Percentiles rank a stretch among this genome's conserved stretches.
Conservation (phyloP, 2,113 vertebrate genomes). For the Cebus imitator region DNA sequence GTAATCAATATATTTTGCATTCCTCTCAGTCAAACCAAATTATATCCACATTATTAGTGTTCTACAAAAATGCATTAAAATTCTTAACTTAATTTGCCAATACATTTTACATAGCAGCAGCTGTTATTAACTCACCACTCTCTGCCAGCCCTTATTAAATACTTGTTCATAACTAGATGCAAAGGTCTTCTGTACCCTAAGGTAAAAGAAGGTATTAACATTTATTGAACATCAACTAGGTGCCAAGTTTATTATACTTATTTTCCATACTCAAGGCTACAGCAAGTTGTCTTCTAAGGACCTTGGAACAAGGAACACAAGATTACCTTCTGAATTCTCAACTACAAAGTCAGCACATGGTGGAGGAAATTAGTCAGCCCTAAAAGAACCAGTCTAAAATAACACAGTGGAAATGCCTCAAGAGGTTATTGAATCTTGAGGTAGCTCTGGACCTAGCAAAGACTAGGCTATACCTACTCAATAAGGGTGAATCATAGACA, state of each 20-base stretch:
- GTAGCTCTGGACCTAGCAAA: not conserved
- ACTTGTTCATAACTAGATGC: conserved; percentile 52
- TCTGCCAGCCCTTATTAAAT: conserved; percentile 61
- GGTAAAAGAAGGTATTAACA: conserved; percentile 26
- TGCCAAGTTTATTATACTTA: conserved; percentile 58
- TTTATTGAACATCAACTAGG: conserved; percentile 45
- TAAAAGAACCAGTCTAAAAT: conserved; percentile 14
- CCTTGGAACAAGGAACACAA: conserved; percentile 37
- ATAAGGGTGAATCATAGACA: not conserved
- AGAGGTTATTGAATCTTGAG: not conserved
- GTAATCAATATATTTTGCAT: not conserved
- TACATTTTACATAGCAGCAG: conserved; percentile 30
- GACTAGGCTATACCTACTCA: not conserved
- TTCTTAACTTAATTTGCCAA: conserved; percentile 3
- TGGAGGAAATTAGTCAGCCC: conserved; percentile 14
- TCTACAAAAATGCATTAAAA: not conserved
- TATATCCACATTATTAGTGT: not conserved
- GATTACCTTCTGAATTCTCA: conserved; percentile 28
- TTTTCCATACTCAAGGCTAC: conserved; percentile 39
- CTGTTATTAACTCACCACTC: conserved; percentile 34
- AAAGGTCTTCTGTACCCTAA: not conserved
- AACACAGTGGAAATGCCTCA: not conserved
- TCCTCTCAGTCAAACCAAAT: conserved; percentile 17
- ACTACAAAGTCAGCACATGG: not conserved
- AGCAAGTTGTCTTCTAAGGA: conserved; percentile 28